These are phyloP conservation scores for Platalea minor DNA, from an alignment of 2,797 vertebrate genomes.

Conservation along the genomic window DNA sequence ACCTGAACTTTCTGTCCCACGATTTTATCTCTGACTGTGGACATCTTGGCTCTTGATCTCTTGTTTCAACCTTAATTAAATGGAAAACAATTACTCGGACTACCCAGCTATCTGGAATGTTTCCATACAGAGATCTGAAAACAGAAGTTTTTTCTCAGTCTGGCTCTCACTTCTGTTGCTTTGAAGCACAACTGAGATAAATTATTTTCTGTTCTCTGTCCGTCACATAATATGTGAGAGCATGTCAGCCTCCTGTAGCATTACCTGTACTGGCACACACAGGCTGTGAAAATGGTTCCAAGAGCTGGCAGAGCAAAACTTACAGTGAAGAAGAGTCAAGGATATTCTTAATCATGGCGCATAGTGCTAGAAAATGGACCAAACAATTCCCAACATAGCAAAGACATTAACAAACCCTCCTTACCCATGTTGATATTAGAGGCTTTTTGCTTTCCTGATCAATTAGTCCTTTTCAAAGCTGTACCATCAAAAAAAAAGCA, in stretches of 20 bases:
- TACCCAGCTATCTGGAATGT: not conserved
- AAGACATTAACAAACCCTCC: not conserved
- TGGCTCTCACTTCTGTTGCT: not conserved
- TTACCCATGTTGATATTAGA: not conserved
- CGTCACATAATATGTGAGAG: not conserved
- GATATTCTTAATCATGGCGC: not conserved
- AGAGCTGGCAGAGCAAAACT: not conserved
- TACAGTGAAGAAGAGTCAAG: not conserved
- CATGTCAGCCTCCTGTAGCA: not conserved
- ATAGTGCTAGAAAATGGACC: not conserved
- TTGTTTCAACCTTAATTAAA: conserved; percentile 6
- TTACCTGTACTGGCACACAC: not conserved
- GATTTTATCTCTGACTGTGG: conserved; percentile 7
- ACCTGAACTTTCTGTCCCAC: not conserved
- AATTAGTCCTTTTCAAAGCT: not conserved
- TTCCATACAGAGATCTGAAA: not conserved
- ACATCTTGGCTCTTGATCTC: conserved; percentile 12
- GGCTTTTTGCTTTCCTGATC: not conserved
- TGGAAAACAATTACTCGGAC: not conserved
- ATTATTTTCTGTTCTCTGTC: not conserved
- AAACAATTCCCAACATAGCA: not conserved
- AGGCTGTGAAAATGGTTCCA: not conserved
- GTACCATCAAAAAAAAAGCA: not conserved
- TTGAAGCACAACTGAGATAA: not conserved
- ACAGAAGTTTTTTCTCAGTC: not conserved